phyloP scores from a whole-genome alignment of 2,888 invertebrate genomes.

The Hofmannophila pseudospretella region DNA sequence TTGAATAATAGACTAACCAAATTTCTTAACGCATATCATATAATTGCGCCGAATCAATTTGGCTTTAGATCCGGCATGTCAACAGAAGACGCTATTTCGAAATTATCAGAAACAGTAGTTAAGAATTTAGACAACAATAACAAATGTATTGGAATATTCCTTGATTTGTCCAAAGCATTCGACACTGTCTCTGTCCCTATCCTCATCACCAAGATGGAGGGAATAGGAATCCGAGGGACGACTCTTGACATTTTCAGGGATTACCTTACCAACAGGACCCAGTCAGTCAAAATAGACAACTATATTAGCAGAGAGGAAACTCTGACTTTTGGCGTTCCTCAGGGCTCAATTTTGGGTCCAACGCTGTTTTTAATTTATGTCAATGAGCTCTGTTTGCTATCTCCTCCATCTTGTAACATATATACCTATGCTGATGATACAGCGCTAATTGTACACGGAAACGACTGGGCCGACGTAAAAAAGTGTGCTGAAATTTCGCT shows the following conservation, averaged over 20 bases:
- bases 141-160: slow-evolving; percentile 9
- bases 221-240: not conserved
- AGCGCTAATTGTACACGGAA: not conserved
- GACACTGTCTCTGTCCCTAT: slow-evolving; percentile 9
- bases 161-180: slow-evolving; percentile 12
- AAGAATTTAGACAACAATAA: slow-evolving; percentile 7
- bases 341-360: not conserved
- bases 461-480: not conserved
- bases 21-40: not conserved
- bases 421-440: slow-evolving; percentile 1
- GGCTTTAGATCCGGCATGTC: slow-evolving; percentile 1
- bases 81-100: not conserved
- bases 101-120: slow-evolving; percentile 4
- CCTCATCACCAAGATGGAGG: not conserved
- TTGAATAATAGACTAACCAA: slow-evolving; percentile 12
- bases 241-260: not conserved
- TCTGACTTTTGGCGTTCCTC: not conserved
- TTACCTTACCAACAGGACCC: not conserved
- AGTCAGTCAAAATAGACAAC: not conserved
- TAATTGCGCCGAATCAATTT: not conserved
- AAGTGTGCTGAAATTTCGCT: not conserved
- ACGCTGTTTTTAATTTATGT: not conserved
- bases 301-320: not conserved
- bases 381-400: not conserved
- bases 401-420: not conserved